Base-by-base conservation (phyloP, 2,797 vertebrate genomes). In the Sebastolobus alascanus region DNA sequence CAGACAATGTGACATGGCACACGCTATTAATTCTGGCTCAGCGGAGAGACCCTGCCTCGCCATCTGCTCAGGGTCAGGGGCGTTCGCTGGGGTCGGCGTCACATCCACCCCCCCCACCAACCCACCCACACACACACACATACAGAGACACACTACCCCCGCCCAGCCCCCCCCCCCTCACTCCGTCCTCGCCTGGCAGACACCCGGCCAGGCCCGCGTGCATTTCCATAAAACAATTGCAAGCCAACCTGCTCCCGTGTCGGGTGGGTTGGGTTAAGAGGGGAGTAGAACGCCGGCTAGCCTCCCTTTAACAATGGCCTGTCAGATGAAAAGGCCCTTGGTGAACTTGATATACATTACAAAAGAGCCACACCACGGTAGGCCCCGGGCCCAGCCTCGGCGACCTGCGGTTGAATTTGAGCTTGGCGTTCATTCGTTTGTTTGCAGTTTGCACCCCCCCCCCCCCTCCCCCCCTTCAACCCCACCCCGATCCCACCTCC, bases 21-120 rank as follows among this genome's bases (percentile, higher is more conserved):
- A 97, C 95, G 95, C 94, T 96, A 96, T 97, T 97, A 97, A 96
- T 97, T 97, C 96, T 96, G 96, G 96, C 95, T 97, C 95, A 96
- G 93, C 93, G 78, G 92, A 95, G 96, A 96, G 94, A 93, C 93
- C 95, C 96, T 96, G 96, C 95, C 95, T 94, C 94, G 95, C 96
- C 96, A 97, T 97, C 96, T 97, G 97, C 96, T 96, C 93, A 93
- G 95, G 96, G 96, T 97, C 96, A 97, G 96, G 95, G 94, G 92
- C 96, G 89, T 96, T 96, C 94, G 94, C 95, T 93, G 94, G 93
- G 95, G 96, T 97, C 95, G 92, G 96, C 96, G 92, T 97, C 94
- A 93, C 89, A 84, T 76, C 84, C 68, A 75, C n/a, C 12, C 27
- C 55, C 27, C 67, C 11, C 73, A 40, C 79, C 29, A 59, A 43